Conservation (phyloP, 2,797 vertebrate species). For the Siniperca undulata region DNA sequence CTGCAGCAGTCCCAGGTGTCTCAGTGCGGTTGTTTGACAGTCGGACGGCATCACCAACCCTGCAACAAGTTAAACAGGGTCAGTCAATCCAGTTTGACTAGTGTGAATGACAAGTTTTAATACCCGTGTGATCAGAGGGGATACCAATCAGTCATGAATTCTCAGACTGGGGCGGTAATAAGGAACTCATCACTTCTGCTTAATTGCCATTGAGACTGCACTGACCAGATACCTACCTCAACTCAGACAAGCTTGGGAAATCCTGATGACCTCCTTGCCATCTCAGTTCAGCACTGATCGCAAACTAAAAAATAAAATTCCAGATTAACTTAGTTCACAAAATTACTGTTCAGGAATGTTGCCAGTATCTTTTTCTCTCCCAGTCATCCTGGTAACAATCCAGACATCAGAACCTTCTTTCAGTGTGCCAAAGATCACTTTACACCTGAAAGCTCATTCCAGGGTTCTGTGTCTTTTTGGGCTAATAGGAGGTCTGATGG, state of each 20-base stretch:
- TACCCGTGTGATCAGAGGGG: conserved; percentile 41
- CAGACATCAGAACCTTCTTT: not conserved
- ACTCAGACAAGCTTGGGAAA: rapidly evolving
- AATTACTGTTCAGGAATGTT: not conserved
- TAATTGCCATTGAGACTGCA: rapidly evolving
- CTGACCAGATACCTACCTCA: not conserved
- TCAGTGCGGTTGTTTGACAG: too few relatives aligned
- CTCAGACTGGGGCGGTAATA: conserved; percentile 78
- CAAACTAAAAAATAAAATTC: not conserved
- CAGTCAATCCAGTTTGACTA: not conserved
- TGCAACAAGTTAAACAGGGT: not conserved
- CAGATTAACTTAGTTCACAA: not conserved
- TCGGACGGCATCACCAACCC: not conserved
- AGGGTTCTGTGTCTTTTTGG: conserved; percentile 19
- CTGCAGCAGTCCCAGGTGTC: not conserved
- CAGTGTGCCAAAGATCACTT: not conserved
- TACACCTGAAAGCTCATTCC: not conserved
- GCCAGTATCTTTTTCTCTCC: not conserved
- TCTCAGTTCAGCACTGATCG: not conserved
- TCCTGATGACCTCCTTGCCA: rapidly evolving
- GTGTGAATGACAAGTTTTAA: too few relatives aligned
- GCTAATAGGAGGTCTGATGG: not conserved
- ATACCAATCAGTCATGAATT: conserved; percentile 77
- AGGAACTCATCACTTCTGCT: conserved; percentile 56
- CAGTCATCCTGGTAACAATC: not conserved